These are phyloP conservation scores for Neoniphon sammara DNA, from an alignment of 2,797 vertebrate genomes.

Conservation along the genomic window DNA sequence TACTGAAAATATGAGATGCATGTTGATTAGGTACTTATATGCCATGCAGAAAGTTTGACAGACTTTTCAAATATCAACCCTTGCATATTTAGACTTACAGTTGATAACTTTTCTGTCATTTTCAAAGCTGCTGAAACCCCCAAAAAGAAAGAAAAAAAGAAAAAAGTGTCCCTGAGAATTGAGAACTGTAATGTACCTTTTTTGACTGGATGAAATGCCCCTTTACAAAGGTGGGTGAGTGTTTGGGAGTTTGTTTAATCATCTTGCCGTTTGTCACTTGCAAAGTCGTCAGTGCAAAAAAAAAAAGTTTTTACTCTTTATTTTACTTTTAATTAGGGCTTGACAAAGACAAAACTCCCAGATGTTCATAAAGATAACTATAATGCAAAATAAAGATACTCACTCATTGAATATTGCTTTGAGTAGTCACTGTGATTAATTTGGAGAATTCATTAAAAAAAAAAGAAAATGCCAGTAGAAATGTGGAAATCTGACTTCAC, in stretches of 20 bases:
- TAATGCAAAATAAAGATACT: no score
- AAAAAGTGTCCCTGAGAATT: background rate
- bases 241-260: background rate
- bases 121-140: background rate
- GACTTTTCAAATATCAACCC: constrained; percentile 62
- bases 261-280: background rate
- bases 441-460: no score
- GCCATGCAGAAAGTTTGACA: constrained; percentile 29
- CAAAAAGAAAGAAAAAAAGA: no score
- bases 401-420: no score
- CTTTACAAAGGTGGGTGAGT: background rate
- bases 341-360: no score
- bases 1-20: constrained; percentile 39
- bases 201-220: constrained; percentile 8
- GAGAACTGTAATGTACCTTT: background rate
- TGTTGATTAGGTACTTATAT: constrained; percentile 55
- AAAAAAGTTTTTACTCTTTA: no score
- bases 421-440: no score
- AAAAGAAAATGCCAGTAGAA: no score
- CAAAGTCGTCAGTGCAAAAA: background rate
- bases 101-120: background rate
- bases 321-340: no score
- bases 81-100: constrained; percentile 54
- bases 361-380: no score
- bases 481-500: no score